Evolutionary conservation across 35 echinoderm and acorn worm genomes (phyloP).

Genomic region (Nesometra sesokonis): DNA sequence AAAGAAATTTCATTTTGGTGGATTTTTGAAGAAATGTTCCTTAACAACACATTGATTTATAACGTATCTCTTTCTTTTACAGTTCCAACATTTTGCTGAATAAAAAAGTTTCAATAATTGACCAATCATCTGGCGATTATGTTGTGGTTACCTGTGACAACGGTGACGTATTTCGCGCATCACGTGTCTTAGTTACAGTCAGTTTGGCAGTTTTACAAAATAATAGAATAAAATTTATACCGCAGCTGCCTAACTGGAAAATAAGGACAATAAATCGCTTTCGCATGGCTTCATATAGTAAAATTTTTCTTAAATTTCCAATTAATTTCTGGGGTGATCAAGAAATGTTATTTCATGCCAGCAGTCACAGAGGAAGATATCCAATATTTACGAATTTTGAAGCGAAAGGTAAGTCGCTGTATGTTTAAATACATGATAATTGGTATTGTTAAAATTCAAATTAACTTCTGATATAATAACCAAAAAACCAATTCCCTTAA

Average conservation of each 20-base stretch:
- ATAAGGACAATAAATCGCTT: conserved; percentile 6
- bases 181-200: conserved; percentile 29
- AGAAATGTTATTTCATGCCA: conserved; percentile 4
- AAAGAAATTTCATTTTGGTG: too few species aligned
- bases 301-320: conserved; percentile 30
- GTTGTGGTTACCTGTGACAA: conserved; percentile 22
- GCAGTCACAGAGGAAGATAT: conserved; percentile 2
- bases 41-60: too few species aligned
- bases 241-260: conserved; percentile 36
- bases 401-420: neutral
- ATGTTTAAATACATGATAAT: too few species aligned
- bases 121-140: neutral
- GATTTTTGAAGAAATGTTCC: too few species aligned
- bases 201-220: conserved; percentile 32
- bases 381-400: conserved; percentile 30
- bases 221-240: conserved; percentile 25
- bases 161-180: conserved; percentile 1
- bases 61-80: neutral
- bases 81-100: neutral
- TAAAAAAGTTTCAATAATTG: conserved; percentile 12
- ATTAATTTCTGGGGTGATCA: conserved; percentile 26
- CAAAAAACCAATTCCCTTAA: too few species aligned
- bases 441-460: too few species aligned
- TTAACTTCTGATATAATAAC: too few species aligned
- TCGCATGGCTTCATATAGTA: neutral